A percentile compares a stretch with the other conserved stretches of the same genome.
Conservation (phyloP, 2,888 invertebrate genomes). For the Diaphora mendica region DNA sequence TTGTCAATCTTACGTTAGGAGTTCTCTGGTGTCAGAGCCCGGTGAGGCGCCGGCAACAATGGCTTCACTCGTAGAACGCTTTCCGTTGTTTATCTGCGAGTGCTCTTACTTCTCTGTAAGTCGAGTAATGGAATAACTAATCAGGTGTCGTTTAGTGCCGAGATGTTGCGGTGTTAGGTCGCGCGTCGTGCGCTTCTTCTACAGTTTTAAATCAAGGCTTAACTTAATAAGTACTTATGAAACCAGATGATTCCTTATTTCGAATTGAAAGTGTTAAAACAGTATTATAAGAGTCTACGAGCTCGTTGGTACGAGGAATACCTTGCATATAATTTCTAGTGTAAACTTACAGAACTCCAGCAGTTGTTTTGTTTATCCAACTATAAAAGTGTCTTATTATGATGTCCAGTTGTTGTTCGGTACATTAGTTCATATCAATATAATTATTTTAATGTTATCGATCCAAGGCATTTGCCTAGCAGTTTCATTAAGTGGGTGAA, state of each 20-base stretch:
- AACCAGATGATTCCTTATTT: neutral
- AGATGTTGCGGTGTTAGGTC: neutral
- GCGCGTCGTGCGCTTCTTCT: neutral
- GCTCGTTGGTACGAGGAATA: neutral
- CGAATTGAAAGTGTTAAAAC: neutral
- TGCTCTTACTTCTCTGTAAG: neutral
- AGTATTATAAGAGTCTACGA: neutral
- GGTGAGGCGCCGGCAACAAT: neutral
- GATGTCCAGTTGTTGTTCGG: neutral
- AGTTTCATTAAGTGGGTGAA: no score
- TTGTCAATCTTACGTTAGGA: neutral
- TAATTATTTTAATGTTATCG: neutral
- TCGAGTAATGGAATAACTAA: neutral
- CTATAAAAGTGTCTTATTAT: neutral
- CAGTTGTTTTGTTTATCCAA: neutral
- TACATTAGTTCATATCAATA: neutral
- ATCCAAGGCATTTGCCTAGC: no score
- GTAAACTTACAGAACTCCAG: neutral
- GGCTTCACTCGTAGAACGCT: neutral
- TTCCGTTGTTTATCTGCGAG: neutral
- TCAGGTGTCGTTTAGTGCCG: neutral
- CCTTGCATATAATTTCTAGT: neutral
- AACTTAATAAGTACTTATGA: neutral
- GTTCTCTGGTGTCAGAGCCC: neutral
- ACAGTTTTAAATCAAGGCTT: neutral